Conservation (phyloP, 2,888 invertebrate genomes). For the Eupelmus urozonus region DNA sequence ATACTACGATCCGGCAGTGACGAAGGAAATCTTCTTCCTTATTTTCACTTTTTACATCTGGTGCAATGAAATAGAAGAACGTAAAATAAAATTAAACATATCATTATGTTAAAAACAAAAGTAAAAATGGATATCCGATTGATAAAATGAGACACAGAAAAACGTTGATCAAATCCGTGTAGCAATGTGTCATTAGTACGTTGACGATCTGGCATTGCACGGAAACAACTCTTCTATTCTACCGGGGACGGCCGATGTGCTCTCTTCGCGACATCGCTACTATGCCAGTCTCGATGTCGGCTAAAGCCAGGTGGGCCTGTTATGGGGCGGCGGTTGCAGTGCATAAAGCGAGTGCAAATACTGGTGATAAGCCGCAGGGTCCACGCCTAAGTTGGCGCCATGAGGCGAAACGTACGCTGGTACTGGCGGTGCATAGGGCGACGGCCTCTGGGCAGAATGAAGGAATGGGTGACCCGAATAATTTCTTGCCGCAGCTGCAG, state of each 20-base stretch:
- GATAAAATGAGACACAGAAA: conserved; percentile 30
- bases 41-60: conserved; percentile 2
- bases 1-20: conserved; percentile 15
- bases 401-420: conserved; percentile 74
- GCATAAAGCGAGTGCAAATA: conserved; percentile 75
- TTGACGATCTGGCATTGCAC: conserved; percentile 16
- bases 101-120: conserved; percentile 11
- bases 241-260: background rate
- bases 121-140: background rate
- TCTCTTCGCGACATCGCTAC: conserved; percentile 23
- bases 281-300: conserved; percentile 55
- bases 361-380: conserved; percentile 75
- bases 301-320: conserved; percentile 76
- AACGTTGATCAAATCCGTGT: background rate
- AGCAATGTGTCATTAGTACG: background rate
- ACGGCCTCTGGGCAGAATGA: conserved; percentile 72
- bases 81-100: conserved; percentile 17
- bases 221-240: conserved; percentile 34
- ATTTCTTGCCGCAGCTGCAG: conserved; percentile 65
- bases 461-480: conserved; percentile 72
- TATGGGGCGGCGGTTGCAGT: conserved; percentile 74
- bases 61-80: conserved; percentile 13
- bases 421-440: conserved; percentile 73
- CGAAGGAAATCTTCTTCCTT: conserved; percentile 14
- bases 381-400: conserved; percentile 72